phyloP scores from a whole-genome alignment of 2,113 vertebrate genomes.

The Alexandromys fortis region DNA sequence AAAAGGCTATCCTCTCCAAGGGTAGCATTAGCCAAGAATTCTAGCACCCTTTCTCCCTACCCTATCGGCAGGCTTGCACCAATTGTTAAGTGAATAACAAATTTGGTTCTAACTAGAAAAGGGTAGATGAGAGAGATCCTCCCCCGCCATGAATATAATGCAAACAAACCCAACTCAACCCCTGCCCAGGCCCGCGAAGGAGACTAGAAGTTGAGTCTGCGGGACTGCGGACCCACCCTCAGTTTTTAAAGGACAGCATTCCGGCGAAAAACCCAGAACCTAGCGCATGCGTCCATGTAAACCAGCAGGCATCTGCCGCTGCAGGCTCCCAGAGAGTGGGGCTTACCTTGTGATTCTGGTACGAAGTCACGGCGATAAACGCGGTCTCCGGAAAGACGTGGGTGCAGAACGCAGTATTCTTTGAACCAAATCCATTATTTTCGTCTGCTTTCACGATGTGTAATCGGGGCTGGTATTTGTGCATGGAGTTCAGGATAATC shows the following conservation, averaged over 20 bases:
- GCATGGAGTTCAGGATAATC: conserved; percentile 99
- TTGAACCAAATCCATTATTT: conserved; percentile 98
- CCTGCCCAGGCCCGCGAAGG: neutral
- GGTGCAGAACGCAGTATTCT: conserved; percentile 98
- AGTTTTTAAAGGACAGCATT: no score
- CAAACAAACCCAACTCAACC: neutral
- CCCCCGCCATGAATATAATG: no score
- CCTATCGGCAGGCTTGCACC: neutral
- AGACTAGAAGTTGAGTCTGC: neutral
- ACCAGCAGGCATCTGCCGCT: neutral
- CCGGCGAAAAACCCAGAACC: neutral
- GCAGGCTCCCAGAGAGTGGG: accelerated
- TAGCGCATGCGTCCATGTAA: neutral
- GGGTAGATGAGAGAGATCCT: neutral
- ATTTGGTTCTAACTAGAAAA: neutral
- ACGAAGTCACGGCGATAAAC: conserved; percentile 98
- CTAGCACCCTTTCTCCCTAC: neutral
- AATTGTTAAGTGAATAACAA: neutral
- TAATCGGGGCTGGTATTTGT: conserved; percentile 98
- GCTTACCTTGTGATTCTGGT: conserved; percentile 98
- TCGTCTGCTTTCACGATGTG: conserved; percentile 99
- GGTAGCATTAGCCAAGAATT: no score
- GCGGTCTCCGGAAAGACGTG: conserved; percentile 97
- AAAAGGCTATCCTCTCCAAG: neutral
- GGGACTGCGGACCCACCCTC: neutral